Percentiles rank a stretch among this genome's conserved stretches.
Evolutionary conservation across 2,888 invertebrate species (phyloP).

Genomic region (Rotaria macrura): DNA sequence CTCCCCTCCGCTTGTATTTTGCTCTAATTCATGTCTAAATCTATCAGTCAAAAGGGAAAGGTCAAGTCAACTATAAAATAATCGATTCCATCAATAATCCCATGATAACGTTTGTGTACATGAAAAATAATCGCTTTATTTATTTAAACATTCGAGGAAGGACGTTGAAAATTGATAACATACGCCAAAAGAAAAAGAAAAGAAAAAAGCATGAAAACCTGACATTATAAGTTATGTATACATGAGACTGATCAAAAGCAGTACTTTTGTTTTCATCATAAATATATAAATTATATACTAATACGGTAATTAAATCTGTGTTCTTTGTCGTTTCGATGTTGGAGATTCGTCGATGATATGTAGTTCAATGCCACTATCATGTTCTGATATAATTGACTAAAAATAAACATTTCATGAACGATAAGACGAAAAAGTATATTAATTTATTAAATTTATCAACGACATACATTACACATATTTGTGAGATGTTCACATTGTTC

Average conservation of each 20-base stretch:
- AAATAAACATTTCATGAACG: background rate
- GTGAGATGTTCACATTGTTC: background rate
- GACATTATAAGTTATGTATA: background rate
- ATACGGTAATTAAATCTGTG: background rate
- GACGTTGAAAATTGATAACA: slow-evolving; percentile 4
- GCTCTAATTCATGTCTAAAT: background rate
- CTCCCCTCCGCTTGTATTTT: background rate
- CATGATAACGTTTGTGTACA: background rate
- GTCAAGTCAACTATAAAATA: background rate
- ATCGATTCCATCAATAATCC: background rate
- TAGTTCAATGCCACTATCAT: background rate
- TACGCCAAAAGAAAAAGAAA: background rate
- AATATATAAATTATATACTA: too few relatives aligned
- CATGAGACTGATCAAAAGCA: background rate
- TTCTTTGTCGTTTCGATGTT: background rate
- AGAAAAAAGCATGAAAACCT: background rate
- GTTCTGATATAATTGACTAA: background rate
- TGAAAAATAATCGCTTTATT: background rate
- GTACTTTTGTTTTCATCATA: background rate
- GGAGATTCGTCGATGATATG: background rate
- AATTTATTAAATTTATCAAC: background rate
- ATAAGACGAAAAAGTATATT: background rate
- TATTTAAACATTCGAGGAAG: background rate
- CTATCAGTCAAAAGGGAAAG: background rate
- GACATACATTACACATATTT: background rate